A percentile compares a stretch with the other conserved stretches of the same genome.
phyloP scores from a whole-genome alignment of 2,113 vertebrate species.

The Neodontobutis hainanensis region DNA sequence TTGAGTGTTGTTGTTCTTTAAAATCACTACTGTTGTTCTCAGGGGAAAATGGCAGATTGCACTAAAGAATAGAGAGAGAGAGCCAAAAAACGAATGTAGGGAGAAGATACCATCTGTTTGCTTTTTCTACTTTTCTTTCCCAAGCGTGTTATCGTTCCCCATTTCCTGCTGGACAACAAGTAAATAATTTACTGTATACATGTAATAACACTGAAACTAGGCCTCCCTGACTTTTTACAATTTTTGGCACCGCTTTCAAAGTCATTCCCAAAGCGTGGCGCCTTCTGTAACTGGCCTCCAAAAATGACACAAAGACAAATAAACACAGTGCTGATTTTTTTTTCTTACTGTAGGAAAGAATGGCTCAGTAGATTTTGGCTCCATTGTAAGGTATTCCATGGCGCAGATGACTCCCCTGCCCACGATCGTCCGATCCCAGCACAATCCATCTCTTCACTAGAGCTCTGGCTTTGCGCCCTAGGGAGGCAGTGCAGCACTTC shows the following conservation, averaged over 20 bases:
- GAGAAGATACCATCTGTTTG: constrained; percentile 69
- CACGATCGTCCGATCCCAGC: constrained; percentile 42
- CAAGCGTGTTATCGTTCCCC: constrained; percentile 77
- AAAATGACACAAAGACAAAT: constrained; percentile 52
- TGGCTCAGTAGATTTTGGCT: constrained; percentile 51
- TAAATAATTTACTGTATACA: constrained; percentile 74
- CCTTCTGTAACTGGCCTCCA: constrained; percentile 42
- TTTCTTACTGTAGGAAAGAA: constrained; percentile 28
- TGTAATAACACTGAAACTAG: constrained; percentile 57
- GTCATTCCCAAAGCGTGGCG: constrained; percentile 45
- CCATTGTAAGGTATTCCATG: constrained; percentile 46
- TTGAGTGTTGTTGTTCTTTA: not conserved
- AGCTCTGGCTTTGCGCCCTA: constrained; percentile 40
- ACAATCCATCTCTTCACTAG: constrained; percentile 62
- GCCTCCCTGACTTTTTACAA: constrained; percentile 35
- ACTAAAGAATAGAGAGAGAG: constrained; percentile 23
- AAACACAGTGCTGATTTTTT: constrained; percentile 56
- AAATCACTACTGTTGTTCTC: constrained; percentile 10
- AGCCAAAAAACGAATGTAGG: constrained; percentile 29
- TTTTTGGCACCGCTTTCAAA: constrained; percentile 59
- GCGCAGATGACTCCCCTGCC: constrained; percentile 59
- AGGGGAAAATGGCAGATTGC: constrained; percentile 12
- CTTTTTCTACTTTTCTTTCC: constrained; percentile 75
- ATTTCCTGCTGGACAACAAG: constrained; percentile 76
- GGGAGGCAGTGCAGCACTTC: constrained; percentile 52